Base-by-base conservation (phyloP, 2,888 invertebrate genomes). In the Monoplex corrugatus region DNA sequence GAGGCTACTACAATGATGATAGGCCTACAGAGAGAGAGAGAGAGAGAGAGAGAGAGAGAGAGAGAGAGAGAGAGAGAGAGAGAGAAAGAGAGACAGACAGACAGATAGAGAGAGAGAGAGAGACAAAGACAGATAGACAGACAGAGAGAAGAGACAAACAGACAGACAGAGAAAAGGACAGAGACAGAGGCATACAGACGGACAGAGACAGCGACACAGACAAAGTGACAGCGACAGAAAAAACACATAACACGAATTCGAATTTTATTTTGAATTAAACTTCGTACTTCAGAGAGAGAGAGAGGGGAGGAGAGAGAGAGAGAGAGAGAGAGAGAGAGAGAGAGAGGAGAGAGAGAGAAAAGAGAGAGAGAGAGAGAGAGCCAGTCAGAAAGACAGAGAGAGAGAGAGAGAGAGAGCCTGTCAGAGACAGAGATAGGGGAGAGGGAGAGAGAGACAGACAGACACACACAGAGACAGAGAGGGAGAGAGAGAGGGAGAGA, bases 371-470 rank as follows among this genome's bases (percentile, higher is more conserved):
- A 80, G 16, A 50, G 50, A 50, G 8, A 50, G 57, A 57, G 57
- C 16, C 40, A 86, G 50, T 38, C 35, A 89, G 13, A 35, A 78
- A 35, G n/a, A 72, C 45, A 80, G 35, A 86, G 13, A 43, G 72
- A 68, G 44, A 83, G 43, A 68, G 68, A 43, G n/a, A 23, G 68
- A 68, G n/a, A 16, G 68, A 32, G 43, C 32, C 28, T 23, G 44
- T 43, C 5, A 44, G 82, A 57, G 35, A 82, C 13, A 57, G 28
- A 35, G 38, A 43, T 1, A 35, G 13, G 40, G 28, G 19, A n/a
- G 40, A 28, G 68, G 43, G 57, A 78, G 35, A 80, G 38, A 86
- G 43, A 44, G 57, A 40, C 13, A 86, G 78, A 86, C n/a, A 80
- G 32, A 63, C 23, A 45, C 19, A 13, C 32, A 68, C 28, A 32